Conservation (phyloP, 1,140 invertebrate genomes). For the Drosophila yakuba region DNA sequence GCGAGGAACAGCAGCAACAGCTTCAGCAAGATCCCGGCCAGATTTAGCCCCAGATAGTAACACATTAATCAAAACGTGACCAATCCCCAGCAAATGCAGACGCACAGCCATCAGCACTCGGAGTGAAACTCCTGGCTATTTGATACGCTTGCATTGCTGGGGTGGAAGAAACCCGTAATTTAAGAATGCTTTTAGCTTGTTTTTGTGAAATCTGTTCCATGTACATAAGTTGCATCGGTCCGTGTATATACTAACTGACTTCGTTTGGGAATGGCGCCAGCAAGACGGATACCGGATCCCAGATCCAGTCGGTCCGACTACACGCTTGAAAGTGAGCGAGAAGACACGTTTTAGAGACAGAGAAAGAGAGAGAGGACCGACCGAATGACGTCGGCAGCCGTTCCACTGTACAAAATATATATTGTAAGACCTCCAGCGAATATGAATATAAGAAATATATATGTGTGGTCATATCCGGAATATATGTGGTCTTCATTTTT, state of each 20-base stretch:
- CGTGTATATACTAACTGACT: slow-evolving; percentile 58
- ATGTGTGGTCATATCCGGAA: slow-evolving; percentile 13
- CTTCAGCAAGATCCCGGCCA: slow-evolving; percentile 11
- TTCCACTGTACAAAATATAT: slow-evolving; percentile 64
- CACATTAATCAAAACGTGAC: slow-evolving; percentile 22
- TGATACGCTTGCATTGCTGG: not conserved
- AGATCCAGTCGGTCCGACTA: not conserved
- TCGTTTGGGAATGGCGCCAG: slow-evolving; percentile 6
- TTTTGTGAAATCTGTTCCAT: slow-evolving; percentile 29
- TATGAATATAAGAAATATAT: slow-evolving; percentile 44
- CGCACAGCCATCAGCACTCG: not conserved
- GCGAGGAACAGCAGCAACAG: not conserved
- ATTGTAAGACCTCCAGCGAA: slow-evolving; percentile 31
- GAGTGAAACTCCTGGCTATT: slow-evolving; percentile 35
- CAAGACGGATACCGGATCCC: slow-evolving; percentile 3
- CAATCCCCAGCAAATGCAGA: slow-evolving; percentile 25
- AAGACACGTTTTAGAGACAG: slow-evolving; percentile 1
- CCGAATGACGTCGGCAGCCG: slow-evolving; percentile 18
- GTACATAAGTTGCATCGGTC: slow-evolving; percentile 32
- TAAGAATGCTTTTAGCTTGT: slow-evolving; percentile 47
- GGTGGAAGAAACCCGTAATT: slow-evolving; percentile 26
- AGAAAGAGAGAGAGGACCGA: slow-evolving; percentile 29
- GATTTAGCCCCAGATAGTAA: slow-evolving; percentile 21
- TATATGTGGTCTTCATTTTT: not conserved
- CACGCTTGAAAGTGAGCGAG: slow-evolving; percentile 13